Base-by-base conservation (phyloP, 2,113 vertebrate species). In the Fregetta grallaria region DNA sequence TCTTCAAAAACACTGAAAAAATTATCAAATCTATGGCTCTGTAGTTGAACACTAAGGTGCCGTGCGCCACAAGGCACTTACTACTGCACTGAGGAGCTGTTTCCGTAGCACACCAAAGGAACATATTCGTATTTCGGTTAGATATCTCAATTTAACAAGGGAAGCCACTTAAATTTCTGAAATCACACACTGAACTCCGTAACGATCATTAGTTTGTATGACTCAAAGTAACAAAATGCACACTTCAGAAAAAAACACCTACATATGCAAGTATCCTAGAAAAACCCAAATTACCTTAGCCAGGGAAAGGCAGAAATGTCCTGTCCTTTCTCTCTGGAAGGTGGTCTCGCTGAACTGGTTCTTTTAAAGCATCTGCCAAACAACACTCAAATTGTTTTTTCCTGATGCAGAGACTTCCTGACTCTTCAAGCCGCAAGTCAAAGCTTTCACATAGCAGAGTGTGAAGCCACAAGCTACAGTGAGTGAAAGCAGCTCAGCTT, bases 381-480 rank as follows among this genome's bases (percentile, higher is more conserved):
- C 62, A 23, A 34, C 0, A 11, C 86, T 92, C 88, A 78, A 83
- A 63, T 56, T 88, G 70, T n/a, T 91, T 82, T 44, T 88, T 75
- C 80, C 88, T 80, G 79, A 74, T 29, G 47, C 86, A 67, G n/a
- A 75, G 4, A 12, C 79, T 53, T 79, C 63, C 52, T 70, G 44
- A 18, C 5, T 13, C 12, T 79, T 86, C 59, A 67, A 62, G 88
- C 72, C 80, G 0, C 86, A 55, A 89, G 68, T n/a, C 79, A 76
- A 40, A 76, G 59, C 34, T 85, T 72, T 92, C 67, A 49, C 70
- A 49, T 5, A 53, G 27, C 58, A 10, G 42, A 72, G 95, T 70
- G 94, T 55, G 92, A 97, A 95, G 92, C 91, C 91, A 58, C 94
- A 97, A 86, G 58, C 49, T 62, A 53, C 14, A 27, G 22, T 1